Evolutionary conservation across 2,113 vertebrate species (phyloP), one percentile per base, ranked within the genome.

Genomic region (Melanerpes formicivorus): DNA sequence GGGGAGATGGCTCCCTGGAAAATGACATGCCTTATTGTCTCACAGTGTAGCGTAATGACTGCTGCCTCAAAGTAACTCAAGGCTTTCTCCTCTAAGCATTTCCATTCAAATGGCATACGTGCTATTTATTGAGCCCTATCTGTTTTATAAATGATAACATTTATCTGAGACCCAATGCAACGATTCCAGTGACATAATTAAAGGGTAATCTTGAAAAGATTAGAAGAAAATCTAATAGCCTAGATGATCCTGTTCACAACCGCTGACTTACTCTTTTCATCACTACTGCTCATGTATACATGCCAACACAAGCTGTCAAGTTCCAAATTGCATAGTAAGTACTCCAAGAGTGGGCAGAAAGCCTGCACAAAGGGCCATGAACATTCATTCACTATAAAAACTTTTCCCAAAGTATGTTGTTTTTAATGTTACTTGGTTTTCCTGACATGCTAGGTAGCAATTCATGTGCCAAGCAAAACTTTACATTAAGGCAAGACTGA

Each of bases 1-100:
- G 44, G 27, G 65, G 29, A 84, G 44, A 81, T 23, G 27, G 48
- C 66, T 90, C 11, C 30, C 32, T 79, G 78, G 37, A 42, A 90
- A 95, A 92, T 72, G 42, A 72, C 80, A 92, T 75, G 84, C 44
- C 74, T 65, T 56, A 48, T 93, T 94, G 94, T 75, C 46, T 76
- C 62, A 63, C 16, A 60, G n/a, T 27, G 22, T 44, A 78, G 14
- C 26, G 4, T 90, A 93, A 94, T 32, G 55, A 27, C 71, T 90
- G 52, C 74, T 84, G 70, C 87, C 54, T 48, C 65, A 72, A 90
- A 76, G 34, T 72, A 81, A 48, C 78, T 79, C 25, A 34, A 81
- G 84, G 74, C 71, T 75, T 87, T 92, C n/a, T 81, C 55, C 74
- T 90, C 58, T 56, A 63, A 84, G 81, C 78, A 78, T 65, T 90